Base-by-base conservation (phyloP, 2,113 vertebrate species). In the Siniperca chuatsi region DNA sequence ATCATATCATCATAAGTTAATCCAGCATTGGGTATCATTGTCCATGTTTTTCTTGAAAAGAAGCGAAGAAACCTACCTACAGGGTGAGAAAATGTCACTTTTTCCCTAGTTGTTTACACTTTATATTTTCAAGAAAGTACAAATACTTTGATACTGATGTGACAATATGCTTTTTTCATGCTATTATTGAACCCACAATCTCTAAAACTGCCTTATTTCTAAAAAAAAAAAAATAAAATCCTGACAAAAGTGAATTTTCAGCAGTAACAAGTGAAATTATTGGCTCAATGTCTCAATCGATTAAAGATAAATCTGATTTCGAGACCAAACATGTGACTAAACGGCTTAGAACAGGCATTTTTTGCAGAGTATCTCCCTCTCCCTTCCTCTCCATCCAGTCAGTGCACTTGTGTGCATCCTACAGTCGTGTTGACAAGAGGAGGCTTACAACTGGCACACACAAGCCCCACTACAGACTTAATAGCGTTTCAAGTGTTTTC, bases 401-500 rank as follows among this genome's bases (percentile, higher is more conserved):
- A 11, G 58, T 10, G 69, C 87, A 87, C 94, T 93, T 89, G 88
- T 92, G 92, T 81, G 83, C 87, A 92, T 92, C 94, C 81, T 87
- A 81, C 84, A 84, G 92, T 88, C 72, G 48, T 90, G 83, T 87
- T 83, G 92, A 93, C 87, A 84, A 90, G 86, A 90, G 82, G 88
- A 89, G 84, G 83, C 90, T 86, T 78, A 81, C 88, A 62, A 83
- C 73, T n/a, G 81, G 69, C 87, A 69, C 83, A 81, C 91, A 92
- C 92, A 79, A 89, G 90, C 79, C 79, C 88, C 90, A 90, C 93
- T 90, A 93, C 90, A 94, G 78, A 84, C 90, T 89, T 94, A 93
- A 94, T 95, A 90, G 89, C 57, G 25, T 95, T 95, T 96, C 92
- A 94, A 96, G 93, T 93, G 92, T 95, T 94, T 94, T 94, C 85